Conservation (phyloP, 2,888 invertebrate genomes). For the Druceiella hillmani region DNA sequence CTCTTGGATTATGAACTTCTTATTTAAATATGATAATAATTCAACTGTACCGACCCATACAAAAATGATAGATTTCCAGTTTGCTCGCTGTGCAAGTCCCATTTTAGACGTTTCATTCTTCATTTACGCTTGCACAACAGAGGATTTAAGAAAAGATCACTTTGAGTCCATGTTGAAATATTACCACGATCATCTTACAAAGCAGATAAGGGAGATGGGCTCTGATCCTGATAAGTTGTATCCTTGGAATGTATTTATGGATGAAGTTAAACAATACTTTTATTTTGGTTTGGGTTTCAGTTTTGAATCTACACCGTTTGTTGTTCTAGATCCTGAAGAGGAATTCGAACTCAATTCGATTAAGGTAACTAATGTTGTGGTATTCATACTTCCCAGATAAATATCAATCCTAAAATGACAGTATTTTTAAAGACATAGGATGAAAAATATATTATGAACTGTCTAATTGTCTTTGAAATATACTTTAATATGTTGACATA, state of each 20-base stretch:
- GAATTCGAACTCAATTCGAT: too few relatives aligned
- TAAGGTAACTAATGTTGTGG: too few relatives aligned
- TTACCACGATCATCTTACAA: slow-evolving; percentile 54
- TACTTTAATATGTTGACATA: too few relatives aligned
- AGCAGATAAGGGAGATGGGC: slow-evolving; percentile 52
- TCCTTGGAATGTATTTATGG: slow-evolving; percentile 43
- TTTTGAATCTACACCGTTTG: slow-evolving; percentile 55
- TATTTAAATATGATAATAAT: slow-evolving; percentile 44
- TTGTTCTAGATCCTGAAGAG: slow-evolving; percentile 53
- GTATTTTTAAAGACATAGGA: too few relatives aligned
- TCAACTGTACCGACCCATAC: slow-evolving; percentile 34
- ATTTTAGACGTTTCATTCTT: slow-evolving; percentile 56
- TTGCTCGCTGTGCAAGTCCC: slow-evolving; percentile 54
- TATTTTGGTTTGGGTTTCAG: slow-evolving; percentile 54
- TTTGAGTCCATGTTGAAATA: slow-evolving; percentile 55
- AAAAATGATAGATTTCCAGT: slow-evolving; percentile 66
- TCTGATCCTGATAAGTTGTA: slow-evolving; percentile 54
- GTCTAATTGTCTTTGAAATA: too few relatives aligned
- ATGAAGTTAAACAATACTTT: slow-evolving; percentile 52
- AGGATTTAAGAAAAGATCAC: slow-evolving; percentile 49
- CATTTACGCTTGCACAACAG: slow-evolving; percentile 57
- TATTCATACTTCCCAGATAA: too few relatives aligned
- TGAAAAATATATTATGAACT: too few relatives aligned
- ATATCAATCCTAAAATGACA: too few relatives aligned
- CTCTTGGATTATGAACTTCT: slow-evolving; percentile 71